Base-by-base conservation (phyloP, 2,888 invertebrate genomes). In the Erebia epiphron region DNA sequence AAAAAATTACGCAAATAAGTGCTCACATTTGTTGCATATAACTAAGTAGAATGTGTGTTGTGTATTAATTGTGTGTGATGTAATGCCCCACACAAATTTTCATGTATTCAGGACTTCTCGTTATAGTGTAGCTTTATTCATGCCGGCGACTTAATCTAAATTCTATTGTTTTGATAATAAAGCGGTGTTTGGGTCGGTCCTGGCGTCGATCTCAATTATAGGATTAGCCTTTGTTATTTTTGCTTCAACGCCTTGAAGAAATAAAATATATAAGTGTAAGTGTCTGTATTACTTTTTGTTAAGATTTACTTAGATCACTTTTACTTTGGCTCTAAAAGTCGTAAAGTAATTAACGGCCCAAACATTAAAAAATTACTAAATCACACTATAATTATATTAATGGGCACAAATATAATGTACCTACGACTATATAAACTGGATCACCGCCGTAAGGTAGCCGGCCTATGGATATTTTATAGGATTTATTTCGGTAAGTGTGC, bases 181-280 rank as follows among this genome's bases (percentile, higher is more conserved):
- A 75, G 73, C 67, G 66, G 58, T 75, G 54, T 76, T 80, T 79
- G 3, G 67, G 21, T 16, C 76, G 77, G 7, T 1, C 18, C 9
- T 64, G n/a, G 11, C 1, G 16, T n/a, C 69, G 72, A 76, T 79
- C 83, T 80, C 85, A 86, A 88, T 89, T 66, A 66, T 57, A 46
- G 57, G 26, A 66, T 57, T 18, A n/a, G 13, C 13, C 57, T 57
- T 66, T 66, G 46, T 66, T 26, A 8, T 66, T 46, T 41, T 18
- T 41, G 35, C 21, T 16, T 50, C 52, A 64, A 35, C 49, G 21
- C 50, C 54, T 65, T 54, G 16, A 61, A 13, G 41, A 35, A 54
- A 54, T 54, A 26, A 65, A 65, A 54, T 65, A 41, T 41, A 43
- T n/a, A 50, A 13, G 16, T 16, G 43, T 13, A n/a, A n/a, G n/a